phyloP scores from a whole-genome alignment of 2,888 invertebrate species.

The Nebria brevicollis region DNA sequence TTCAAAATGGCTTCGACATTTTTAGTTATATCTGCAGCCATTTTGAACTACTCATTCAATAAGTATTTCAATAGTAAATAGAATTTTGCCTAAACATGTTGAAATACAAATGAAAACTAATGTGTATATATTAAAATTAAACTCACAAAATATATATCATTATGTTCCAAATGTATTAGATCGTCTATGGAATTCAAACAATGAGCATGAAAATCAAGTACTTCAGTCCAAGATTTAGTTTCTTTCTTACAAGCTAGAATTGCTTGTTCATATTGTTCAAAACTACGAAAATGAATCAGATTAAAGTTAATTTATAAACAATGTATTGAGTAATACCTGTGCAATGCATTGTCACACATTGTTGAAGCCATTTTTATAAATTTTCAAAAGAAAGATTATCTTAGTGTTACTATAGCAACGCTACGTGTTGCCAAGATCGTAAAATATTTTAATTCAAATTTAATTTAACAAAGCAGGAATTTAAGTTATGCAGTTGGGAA shows the following conservation, averaged over 20 bases:
- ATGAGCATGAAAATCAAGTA: constrained; percentile 9
- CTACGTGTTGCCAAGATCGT: neutral
- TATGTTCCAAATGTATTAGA: constrained; percentile 12
- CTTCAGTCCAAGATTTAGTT: constrained; percentile 8
- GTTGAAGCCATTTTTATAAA: constrained; percentile 7
- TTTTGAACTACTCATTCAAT: too few species aligned
- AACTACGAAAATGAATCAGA: constrained; percentile 17
- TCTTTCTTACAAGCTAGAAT: constrained; percentile 10
- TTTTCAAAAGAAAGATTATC: neutral
- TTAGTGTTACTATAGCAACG: neutral
- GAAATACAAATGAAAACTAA: neutral
- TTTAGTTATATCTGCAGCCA: too few species aligned
- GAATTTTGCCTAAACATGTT: too few species aligned
- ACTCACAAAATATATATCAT: constrained; percentile 30
- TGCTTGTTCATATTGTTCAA: constrained; percentile 28
- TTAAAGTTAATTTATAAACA: neutral
- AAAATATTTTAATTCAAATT: too few species aligned
- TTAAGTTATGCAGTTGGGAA: too few species aligned
- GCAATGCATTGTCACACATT: neutral
- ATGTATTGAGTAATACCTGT: neutral
- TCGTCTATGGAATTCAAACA: constrained; percentile 8
- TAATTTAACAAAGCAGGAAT: too few species aligned
- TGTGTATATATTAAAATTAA: neutral
- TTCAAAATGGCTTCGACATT: too few species aligned
- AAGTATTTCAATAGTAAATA: too few species aligned